Evolutionary conservation across 2,888 invertebrate genomes (phyloP).

Genomic region (Poecilobothrus nobilitatus): DNA sequence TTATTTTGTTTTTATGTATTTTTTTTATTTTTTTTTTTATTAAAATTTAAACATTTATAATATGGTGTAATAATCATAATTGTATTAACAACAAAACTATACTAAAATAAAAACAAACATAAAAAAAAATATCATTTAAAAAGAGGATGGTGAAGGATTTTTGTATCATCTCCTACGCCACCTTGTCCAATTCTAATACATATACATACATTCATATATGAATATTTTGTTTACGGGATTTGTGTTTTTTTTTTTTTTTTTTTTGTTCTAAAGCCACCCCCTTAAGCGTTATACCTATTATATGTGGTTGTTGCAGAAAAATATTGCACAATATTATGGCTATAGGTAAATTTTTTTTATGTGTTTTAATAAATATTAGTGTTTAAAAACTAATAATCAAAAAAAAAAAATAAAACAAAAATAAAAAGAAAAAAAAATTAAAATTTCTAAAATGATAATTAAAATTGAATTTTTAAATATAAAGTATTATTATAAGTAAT

Average conservation of each 20-base stretch:
- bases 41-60: constrained; percentile 3
- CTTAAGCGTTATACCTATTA: too few relatives aligned
- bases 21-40: not conserved
- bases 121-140: not conserved
- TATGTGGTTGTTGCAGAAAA: too few relatives aligned
- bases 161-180: too few relatives aligned
- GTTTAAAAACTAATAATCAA: too few relatives aligned
- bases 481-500: constrained; percentile 6
- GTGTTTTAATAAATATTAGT: too few relatives aligned
- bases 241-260: too few relatives aligned
- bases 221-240: not conserved
- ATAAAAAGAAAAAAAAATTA: not conserved
- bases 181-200: not conserved
- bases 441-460: constrained; percentile 5
- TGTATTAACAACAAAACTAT: not conserved
- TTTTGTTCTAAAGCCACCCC: too few relatives aligned
- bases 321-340: too few relatives aligned
- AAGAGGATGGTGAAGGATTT: not conserved
- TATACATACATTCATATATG: too few relatives aligned
- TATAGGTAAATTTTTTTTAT: too few relatives aligned
- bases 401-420: not conserved
- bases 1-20: too few relatives aligned
- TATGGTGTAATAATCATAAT: constrained; percentile 6
- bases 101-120: not conserved
- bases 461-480: constrained; percentile 6